Evolutionary conservation across 2,113 vertebrate species (phyloP).

Genomic region (Eclectus roratus): DNA sequence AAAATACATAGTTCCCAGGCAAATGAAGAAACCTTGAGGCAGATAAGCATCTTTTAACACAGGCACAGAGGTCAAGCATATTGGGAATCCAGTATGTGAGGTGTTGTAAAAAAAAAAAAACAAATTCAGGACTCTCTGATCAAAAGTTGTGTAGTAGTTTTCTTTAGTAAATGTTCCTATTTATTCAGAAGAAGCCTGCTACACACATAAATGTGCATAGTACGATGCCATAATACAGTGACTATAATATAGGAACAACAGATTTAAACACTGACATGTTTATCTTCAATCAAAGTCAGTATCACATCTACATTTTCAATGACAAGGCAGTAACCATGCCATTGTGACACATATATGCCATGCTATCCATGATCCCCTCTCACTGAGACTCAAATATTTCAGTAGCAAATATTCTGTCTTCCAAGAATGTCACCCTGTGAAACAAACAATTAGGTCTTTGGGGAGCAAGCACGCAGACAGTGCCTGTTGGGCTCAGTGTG

Average conservation of each 20-base stretch:
- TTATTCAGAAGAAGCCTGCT: background rate
- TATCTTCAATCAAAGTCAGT: background rate
- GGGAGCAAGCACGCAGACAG: background rate
- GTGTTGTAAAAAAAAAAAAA: background rate
- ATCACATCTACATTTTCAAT: background rate
- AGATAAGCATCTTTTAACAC: background rate
- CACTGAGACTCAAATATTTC: background rate
- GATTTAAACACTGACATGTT: background rate
- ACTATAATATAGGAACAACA: background rate
- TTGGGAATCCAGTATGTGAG: background rate
- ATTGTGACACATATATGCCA: rapidly evolving
- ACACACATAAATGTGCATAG: background rate
- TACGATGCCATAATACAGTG: background rate
- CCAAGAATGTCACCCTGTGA: background rate
- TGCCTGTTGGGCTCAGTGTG: background rate
- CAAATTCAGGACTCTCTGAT: background rate
- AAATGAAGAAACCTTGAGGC: background rate
- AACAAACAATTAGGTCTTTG: background rate
- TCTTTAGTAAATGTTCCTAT: background rate
- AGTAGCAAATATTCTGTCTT: background rate
- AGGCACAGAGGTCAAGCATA: background rate
- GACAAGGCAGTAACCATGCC: background rate
- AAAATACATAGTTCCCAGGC: background rate
- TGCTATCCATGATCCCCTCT: background rate
- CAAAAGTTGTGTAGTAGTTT: background rate